These are phyloP conservation scores for Gonatopus flavifemur DNA, from an alignment of 1,140 invertebrate genomes.

Conservation along the genomic window DNA sequence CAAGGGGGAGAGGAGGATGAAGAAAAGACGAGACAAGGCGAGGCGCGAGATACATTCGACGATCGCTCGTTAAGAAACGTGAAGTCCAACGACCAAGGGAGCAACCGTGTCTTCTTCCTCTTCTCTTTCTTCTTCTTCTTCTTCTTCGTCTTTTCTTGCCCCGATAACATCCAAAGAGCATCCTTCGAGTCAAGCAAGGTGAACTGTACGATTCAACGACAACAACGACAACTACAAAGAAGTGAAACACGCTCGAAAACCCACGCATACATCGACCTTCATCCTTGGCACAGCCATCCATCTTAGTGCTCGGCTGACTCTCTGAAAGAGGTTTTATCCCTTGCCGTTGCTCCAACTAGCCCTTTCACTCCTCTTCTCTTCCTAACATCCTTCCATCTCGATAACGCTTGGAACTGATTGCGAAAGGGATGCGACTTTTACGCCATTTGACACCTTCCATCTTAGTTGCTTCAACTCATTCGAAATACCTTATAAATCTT, in stretches of 20 bases:
- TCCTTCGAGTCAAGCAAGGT: constrained; percentile 20
- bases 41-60: too few species aligned
- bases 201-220: too few species aligned
- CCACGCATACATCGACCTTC: constrained; percentile 10
- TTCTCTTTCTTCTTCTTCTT: constrained; percentile 6
- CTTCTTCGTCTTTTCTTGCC: constrained; percentile 7
- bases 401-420: constrained; percentile 36
- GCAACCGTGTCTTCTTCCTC: constrained; percentile 10
- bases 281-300: constrained; percentile 25
- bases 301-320: constrained; percentile 28
- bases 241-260: constrained; percentile 16
- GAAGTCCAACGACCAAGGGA: too few species aligned
- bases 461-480: constrained; percentile 23
- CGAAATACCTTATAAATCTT: constrained; percentile 32
- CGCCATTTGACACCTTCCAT: constrained; percentile 25
- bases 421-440: constrained; percentile 30
- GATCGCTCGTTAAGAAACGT: too few species aligned
- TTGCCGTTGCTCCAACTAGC: constrained; percentile 18
- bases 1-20: too few species aligned
- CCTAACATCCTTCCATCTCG: neutral
- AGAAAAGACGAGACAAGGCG: constrained; percentile 5
- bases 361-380: constrained; percentile 16
- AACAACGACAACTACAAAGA: too few species aligned
- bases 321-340: constrained; percentile 36
- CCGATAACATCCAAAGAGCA: constrained; percentile 31